These are phyloP conservation scores for Epirrita christyi DNA, from an alignment of 2,888 invertebrate species.

Conservation along the genomic window DNA sequence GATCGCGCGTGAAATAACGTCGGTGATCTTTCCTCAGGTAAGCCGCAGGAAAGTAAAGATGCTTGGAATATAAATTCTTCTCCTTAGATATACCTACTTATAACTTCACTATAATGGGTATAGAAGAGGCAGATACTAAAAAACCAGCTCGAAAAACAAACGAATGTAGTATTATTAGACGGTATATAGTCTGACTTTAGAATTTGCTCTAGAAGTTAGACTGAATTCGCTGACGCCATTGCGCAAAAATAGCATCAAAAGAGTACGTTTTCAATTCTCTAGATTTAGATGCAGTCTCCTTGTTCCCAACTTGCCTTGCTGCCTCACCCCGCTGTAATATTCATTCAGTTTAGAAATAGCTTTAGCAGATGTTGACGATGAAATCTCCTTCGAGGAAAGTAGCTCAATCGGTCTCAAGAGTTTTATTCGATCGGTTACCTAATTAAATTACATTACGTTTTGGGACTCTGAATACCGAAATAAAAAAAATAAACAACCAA, in stretches of 20 bases:
- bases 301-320: constrained; percentile 34
- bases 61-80: neutral
- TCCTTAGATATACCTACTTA: neutral
- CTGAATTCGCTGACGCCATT: neutral
- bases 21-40: constrained; percentile 51
- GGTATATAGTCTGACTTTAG: no score
- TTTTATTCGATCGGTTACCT: constrained; percentile 36
- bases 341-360: constrained; percentile 42
- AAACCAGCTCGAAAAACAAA: no score
- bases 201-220: no score
- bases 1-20: constrained; percentile 72
- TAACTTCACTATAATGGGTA: no score
- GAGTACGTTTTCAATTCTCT: constrained; percentile 49
- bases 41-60: neutral
- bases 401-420: constrained; percentile 36
- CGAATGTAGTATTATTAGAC: no score
- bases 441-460: neutral
- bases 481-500: no score
- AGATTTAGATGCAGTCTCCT: constrained; percentile 58
- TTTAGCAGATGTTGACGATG: constrained; percentile 35
- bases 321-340: constrained; percentile 52
- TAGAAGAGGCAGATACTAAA: no score
- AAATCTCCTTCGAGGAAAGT: constrained; percentile 45
- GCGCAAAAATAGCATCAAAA: constrained; percentile 25
- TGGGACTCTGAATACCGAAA: no score